These are phyloP conservation scores for Helicorthomorpha holstii DNA, from an alignment of 1,140 invertebrate species.

Conservation along the genomic window DNA sequence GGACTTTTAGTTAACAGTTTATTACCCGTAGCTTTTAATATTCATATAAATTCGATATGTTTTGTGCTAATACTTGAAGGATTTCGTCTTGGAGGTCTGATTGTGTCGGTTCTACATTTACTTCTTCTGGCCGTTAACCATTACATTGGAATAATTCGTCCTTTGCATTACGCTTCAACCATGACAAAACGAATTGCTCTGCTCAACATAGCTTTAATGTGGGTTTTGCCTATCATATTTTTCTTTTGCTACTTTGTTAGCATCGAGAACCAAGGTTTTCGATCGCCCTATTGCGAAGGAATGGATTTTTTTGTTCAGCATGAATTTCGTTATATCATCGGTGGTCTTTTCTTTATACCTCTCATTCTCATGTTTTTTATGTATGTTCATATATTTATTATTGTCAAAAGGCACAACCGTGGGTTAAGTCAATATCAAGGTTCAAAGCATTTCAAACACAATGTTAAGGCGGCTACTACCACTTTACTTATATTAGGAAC, in stretches of 20 bases:
- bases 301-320: slow-evolving; percentile 27
- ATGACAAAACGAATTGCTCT: slow-evolving; percentile 31
- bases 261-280: slow-evolving; percentile 29
- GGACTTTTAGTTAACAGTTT: slow-evolving; percentile 36
- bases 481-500: slow-evolving; percentile 48
- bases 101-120: slow-evolving; percentile 44
- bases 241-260: slow-evolving; percentile 33
- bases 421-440: slow-evolving; percentile 24
- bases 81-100: slow-evolving; percentile 32
- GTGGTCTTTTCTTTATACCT: slow-evolving; percentile 24
- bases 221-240: slow-evolving; percentile 33
- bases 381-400: slow-evolving; percentile 39
- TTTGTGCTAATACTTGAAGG: slow-evolving; percentile 28
- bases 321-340: slow-evolving; percentile 29
- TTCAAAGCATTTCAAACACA: slow-evolving; percentile 24
- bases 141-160: slow-evolving; percentile 41
- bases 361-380: slow-evolving; percentile 37
- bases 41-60: slow-evolving; percentile 19
- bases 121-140: slow-evolving; percentile 47
- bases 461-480: slow-evolving; percentile 44
- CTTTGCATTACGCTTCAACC: slow-evolving; percentile 40
- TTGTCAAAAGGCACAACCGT: slow-evolving; percentile 33
- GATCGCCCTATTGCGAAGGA: slow-evolving; percentile 18
- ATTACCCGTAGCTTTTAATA: slow-evolving; percentile 18
- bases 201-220: slow-evolving; percentile 31